Percentiles rank a stretch among this genome's conserved stretches.
phyloP scores from a whole-genome alignment of 2,888 invertebrate species.

The Drosophila picticornis region DNA sequence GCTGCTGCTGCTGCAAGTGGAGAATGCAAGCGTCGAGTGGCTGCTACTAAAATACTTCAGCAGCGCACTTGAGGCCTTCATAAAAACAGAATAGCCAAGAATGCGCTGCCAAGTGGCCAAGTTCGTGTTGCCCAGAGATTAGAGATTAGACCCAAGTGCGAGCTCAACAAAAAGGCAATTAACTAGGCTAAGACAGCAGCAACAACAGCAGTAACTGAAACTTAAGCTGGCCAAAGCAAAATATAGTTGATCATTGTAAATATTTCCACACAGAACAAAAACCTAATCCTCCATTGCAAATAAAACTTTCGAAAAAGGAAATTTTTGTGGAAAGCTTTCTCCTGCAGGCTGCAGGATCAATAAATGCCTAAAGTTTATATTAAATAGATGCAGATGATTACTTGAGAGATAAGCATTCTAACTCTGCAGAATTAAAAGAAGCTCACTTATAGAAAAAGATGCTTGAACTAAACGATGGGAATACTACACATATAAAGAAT shows the following conservation, averaged over 20 bases:
- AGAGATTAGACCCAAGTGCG: conserved; percentile 61
- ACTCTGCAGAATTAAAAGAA: not conserved
- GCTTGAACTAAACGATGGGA: not conserved
- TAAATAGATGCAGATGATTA: not conserved
- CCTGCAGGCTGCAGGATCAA: not conserved
- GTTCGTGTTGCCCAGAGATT: conserved; percentile 66
- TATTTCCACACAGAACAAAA: not conserved
- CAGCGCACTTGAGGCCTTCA: conserved; percentile 70
- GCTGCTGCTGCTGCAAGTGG: conserved; percentile 42
- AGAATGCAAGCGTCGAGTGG: conserved; percentile 75
- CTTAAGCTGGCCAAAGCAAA: conserved; percentile 3
- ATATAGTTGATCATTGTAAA: not conserved
- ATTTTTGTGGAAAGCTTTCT: not conserved
- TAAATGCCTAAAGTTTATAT: not conserved
- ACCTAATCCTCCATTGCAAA: not conserved
- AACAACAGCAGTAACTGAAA: conserved; percentile 15
- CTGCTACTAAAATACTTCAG: conserved; percentile 75
- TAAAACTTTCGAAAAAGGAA: not conserved
- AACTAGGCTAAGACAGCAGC: conserved; percentile 38
- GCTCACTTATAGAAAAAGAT: too few species aligned
- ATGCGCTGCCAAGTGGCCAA: conserved; percentile 78
- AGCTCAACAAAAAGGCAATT: conserved; percentile 67
- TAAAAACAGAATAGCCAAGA: conserved; percentile 68
- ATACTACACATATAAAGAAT: not conserved
- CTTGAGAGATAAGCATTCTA: too few species aligned